phyloP scores from a whole-genome alignment of 2,113 vertebrate species.

The Diadophis punctatus region DNA sequence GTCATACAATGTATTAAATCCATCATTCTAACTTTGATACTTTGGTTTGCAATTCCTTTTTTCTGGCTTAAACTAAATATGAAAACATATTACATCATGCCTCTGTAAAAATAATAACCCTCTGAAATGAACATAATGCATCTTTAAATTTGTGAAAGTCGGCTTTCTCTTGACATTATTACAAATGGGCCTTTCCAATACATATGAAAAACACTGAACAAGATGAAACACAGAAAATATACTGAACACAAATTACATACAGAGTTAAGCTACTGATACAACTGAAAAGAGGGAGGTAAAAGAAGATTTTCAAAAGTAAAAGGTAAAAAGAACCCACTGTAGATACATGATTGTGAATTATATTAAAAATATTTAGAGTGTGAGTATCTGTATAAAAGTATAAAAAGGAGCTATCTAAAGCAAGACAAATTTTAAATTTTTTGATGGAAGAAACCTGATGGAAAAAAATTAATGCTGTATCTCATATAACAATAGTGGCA shows the following conservation, averaged over 20 bases:
- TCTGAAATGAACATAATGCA: slow-evolving; percentile 40
- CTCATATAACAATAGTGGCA: slow-evolving; percentile 45
- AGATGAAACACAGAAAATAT: slow-evolving; percentile 49
- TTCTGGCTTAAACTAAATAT: slow-evolving; percentile 56
- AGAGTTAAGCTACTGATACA: slow-evolving; percentile 54
- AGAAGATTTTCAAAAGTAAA: background rate
- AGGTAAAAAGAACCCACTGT: slow-evolving; percentile 33
- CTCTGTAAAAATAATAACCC: background rate
- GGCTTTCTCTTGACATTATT: slow-evolving; percentile 57
- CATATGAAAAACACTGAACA: slow-evolving; percentile 52
- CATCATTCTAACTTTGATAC: slow-evolving; percentile 52
- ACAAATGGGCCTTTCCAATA: slow-evolving; percentile 63
- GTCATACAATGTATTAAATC: slow-evolving; percentile 34
- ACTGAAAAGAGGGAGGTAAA: slow-evolving; percentile 49
- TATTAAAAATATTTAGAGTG: slow-evolving; percentile 50
- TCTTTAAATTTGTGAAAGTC: slow-evolving; percentile 62
- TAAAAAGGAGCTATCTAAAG: slow-evolving; percentile 48
- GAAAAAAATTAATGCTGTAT: slow-evolving; percentile 24
- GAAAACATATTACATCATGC: background rate
- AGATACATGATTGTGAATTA: slow-evolving; percentile 48
- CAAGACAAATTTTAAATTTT: slow-evolving; percentile 58
- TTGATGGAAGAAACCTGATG: slow-evolving; percentile 37
- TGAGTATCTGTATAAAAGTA: slow-evolving; percentile 47
- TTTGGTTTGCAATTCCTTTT: slow-evolving; percentile 43
- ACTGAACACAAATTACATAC: slow-evolving; percentile 68